Conservation (phyloP, 2,113 vertebrate genomes). For the Ivindomyrus marchei region DNA sequence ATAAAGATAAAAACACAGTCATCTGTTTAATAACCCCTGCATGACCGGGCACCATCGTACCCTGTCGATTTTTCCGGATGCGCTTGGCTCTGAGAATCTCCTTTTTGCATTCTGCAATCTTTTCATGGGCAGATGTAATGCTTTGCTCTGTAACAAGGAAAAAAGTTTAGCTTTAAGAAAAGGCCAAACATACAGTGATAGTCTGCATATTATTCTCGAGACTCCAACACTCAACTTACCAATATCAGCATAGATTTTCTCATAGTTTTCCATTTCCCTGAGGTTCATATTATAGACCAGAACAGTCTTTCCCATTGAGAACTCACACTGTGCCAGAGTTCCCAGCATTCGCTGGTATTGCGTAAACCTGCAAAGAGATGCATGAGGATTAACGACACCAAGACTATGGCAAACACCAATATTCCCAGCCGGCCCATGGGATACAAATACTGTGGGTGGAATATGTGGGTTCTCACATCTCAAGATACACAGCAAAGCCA, state of each 20-base stretch:
- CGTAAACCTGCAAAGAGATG: slow-evolving; percentile 64
- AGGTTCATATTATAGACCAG: slow-evolving; percentile 98
- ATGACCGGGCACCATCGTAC: slow-evolving; percentile 52
- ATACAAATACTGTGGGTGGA: background rate
- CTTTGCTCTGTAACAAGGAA: slow-evolving; percentile 69
- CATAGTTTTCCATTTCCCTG: slow-evolving; percentile 97
- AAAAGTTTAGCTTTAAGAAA: background rate
- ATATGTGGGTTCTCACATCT: background rate
- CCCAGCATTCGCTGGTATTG: slow-evolving; percentile 95
- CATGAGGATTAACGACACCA: background rate
- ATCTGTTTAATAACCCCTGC: background rate
- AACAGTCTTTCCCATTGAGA: slow-evolving; percentile 95
- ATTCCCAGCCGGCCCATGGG: background rate
- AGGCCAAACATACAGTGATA: background rate
- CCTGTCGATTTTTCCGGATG: slow-evolving; percentile 96
- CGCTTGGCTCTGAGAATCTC: slow-evolving; percentile 95
- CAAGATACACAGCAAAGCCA: background rate
- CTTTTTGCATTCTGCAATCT: slow-evolving; percentile 95
- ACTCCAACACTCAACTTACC: slow-evolving; percentile 54
- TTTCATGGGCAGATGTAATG: slow-evolving; percentile 89
- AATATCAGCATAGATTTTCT: slow-evolving; percentile 88
- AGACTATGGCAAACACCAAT: background rate
- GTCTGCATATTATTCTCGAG: background rate
- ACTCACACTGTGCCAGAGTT: slow-evolving; percentile 88
- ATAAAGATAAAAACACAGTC: background rate